Evolutionary conservation across 2,888 invertebrate species (phyloP), one percentile per base, ranked within the genome.

Genomic region (Ichneumon xanthorius): DNA sequence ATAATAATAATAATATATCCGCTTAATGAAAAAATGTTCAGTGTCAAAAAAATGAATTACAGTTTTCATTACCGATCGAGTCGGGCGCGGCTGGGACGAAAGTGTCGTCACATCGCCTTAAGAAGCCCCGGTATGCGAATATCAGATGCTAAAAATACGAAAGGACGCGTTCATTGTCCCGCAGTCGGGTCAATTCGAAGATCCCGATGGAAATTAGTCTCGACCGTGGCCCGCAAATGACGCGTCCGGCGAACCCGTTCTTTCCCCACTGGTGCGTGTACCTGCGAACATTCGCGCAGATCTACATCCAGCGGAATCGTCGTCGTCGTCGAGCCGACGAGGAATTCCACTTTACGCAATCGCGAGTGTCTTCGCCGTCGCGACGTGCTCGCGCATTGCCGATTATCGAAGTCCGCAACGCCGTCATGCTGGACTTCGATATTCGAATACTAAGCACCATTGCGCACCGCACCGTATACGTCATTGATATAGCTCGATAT

Each of bases 161-260:
- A 48, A 67, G 72, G 45, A 65, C 33, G n/a, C 33, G 19, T 16
- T 22, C 22, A 73, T 40, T 45, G 72, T 6, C 26, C 6, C n/a
- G 19, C 2, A 19, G 73, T n/a, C 61, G 26, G 26, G 73, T 45
- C 26, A 40, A 55, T 14, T n/a, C 68, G 26, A 40, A 81, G 40
- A 53, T 55, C 45, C 33, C 53, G 50, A 33, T 81, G 65, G 37
- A 80, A 85, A 77, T 84, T 84, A 30, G 77, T 86, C 83, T 89
- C 88, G 91, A 89, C 92, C 91, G 88, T 92, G 92, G 91, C 92
- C 91, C 90, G 91, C 88, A 90, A 92, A 88, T 65, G 80, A 19
- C 11, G 63, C 9, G 37, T 72, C 87, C 80, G 80, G 80, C 50
- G 73, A 82, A 79, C 84, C 86, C 82, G 82, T 14, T 89, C 83